phyloP scores from a whole-genome alignment of 2,888 invertebrate species.

The Kuschelorhynchus macadamiae region DNA sequence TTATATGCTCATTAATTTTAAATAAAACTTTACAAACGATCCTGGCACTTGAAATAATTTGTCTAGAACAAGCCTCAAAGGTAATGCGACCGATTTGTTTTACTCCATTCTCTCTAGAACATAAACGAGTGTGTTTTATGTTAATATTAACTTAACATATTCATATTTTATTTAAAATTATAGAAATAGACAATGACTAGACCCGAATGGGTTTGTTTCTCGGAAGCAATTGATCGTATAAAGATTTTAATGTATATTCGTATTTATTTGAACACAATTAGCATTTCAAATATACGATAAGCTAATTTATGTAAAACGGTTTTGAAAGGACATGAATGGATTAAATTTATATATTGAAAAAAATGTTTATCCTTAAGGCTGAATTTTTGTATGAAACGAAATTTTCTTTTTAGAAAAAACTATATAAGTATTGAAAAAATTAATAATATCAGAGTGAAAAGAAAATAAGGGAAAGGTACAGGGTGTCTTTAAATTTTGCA shows the following conservation, averaged over 20 bases:
- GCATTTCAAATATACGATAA: slow-evolving; percentile 29
- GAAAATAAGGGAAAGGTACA: too few relatives aligned
- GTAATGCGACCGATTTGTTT: neutral
- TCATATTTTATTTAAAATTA: slow-evolving; percentile 5
- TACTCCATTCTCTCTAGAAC: neutral
- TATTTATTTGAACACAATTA: slow-evolving; percentile 22
- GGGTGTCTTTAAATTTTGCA: too few relatives aligned
- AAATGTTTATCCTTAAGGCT: too few relatives aligned
- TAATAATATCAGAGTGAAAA: too few relatives aligned
- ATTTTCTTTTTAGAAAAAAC: too few relatives aligned
- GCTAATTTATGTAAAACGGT: slow-evolving; percentile 28
- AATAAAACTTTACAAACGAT: too few relatives aligned
- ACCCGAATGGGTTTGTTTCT: slow-evolving; percentile 25
- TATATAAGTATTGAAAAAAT: too few relatives aligned
- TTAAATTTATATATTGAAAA: neutral
- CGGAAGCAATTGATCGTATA: slow-evolving; percentile 2
- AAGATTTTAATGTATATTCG: slow-evolving; percentile 10
- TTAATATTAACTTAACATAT: slow-evolving; percentile 1
- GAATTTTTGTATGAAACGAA: too few relatives aligned
- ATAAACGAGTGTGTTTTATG: neutral
- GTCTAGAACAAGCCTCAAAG: too few relatives aligned
- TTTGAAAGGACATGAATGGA: neutral
- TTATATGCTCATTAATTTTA: too few relatives aligned
- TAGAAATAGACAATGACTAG: slow-evolving; percentile 35
- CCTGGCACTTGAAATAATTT: too few relatives aligned